Evolutionary conservation across 1,140 invertebrate species (phyloP).

Genomic region (Pseudomyrmex cubaensis): DNA sequence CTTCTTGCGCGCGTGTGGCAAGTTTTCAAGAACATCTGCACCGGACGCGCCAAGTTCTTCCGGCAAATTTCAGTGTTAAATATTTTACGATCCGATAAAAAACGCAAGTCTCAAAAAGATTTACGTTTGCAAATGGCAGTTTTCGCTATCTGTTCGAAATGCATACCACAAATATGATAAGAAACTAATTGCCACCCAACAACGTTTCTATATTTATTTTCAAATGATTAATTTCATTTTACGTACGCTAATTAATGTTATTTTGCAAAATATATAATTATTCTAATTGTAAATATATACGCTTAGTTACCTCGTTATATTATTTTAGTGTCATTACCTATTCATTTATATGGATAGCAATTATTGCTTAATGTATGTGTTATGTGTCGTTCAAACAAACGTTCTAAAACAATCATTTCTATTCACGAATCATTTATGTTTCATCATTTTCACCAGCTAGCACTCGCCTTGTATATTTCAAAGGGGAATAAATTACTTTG

Average conservation of each 20-base stretch:
- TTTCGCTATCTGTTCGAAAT: no score
- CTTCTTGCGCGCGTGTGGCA: background rate
- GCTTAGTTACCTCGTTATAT: slow-evolving; percentile 44
- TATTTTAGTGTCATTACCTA: slow-evolving; percentile 36
- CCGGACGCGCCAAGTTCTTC: background rate
- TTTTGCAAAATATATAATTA: slow-evolving; percentile 6
- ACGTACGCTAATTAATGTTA: no score
- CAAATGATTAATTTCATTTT: slow-evolving; percentile 32
- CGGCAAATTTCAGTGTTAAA: background rate
- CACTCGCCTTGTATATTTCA: background rate
- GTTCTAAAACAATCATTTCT: slow-evolving; percentile 9
- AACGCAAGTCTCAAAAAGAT: slow-evolving; percentile 1
- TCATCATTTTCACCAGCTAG: background rate
- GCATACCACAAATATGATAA: no score
- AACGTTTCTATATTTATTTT: slow-evolving; percentile 28
- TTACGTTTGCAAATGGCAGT: background rate
- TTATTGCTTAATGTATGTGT: slow-evolving; percentile 23
- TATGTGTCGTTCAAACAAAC: background rate
- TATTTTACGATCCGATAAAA: background rate
- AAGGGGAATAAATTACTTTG: background rate
- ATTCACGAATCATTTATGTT: background rate
- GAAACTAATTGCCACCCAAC: no score
- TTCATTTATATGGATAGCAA: slow-evolving; percentile 30
- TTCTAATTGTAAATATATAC: slow-evolving; percentile 19
- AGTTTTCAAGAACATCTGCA: background rate